Evolutionary conservation across 2,888 invertebrate genomes (phyloP).

Genomic region (Coelopa pilipes): DNA sequence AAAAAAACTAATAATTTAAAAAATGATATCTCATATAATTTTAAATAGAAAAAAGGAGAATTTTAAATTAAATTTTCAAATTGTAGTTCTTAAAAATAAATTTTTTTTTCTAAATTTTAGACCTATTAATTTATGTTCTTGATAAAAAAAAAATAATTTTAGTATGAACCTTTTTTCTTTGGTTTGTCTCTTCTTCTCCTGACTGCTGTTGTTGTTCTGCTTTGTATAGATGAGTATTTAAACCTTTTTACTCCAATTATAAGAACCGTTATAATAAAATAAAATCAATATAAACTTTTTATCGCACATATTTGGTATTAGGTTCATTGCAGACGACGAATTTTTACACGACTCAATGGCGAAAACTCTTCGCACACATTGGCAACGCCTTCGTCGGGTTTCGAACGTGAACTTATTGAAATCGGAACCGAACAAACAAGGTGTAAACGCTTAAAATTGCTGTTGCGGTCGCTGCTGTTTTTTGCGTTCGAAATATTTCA

Average conservation of each 20-base stretch:
- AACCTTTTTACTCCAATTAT: constrained; percentile 66
- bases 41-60: no score
- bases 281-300: constrained; percentile 67
- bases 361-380: background rate
- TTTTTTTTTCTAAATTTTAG: background rate
- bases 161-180: background rate
- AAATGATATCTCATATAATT: no score
- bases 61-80: background rate
- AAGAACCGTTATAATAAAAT: constrained; percentile 67
- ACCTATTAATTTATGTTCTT: background rate
- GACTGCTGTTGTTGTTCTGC: background rate
- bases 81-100: background rate
- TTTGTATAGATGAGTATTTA: constrained; percentile 47
- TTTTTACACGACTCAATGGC: constrained; percentile 48
- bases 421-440: background rate
- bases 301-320: constrained; percentile 62
- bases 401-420: background rate
- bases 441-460: background rate
- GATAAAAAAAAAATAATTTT: background rate
- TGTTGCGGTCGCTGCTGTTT: constrained; percentile 22
- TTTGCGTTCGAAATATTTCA: constrained; percentile 28
- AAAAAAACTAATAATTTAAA: no score
- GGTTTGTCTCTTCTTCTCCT: constrained; percentile 8
- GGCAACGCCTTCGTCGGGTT: background rate
- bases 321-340: constrained; percentile 53